These are phyloP conservation scores for Bambusicola thoracicus DNA, from an alignment of 2,113 vertebrate species.

Conservation along the genomic window DNA sequence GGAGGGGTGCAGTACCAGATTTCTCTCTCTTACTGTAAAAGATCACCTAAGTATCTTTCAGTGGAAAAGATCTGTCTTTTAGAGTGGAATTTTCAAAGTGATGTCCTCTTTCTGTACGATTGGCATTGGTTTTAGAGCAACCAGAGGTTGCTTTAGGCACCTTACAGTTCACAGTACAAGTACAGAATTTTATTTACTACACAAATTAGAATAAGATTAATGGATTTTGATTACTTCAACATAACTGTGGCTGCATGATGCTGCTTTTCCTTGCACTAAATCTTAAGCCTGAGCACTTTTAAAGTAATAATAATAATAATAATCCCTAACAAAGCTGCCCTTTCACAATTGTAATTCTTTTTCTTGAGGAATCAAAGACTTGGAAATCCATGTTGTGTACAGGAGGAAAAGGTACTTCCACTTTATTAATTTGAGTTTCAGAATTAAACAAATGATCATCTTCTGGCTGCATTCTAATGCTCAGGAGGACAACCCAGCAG, in stretches of 20 bases:
- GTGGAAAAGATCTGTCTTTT: neutral
- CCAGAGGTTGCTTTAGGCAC: neutral
- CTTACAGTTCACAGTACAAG: neutral
- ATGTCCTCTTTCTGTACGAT: neutral
- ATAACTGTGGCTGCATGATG: neutral
- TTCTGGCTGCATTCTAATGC: neutral
- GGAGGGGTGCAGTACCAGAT: accelerated
- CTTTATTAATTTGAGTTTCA: neutral
- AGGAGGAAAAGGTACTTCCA: neutral
- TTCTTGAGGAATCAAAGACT: neutral
- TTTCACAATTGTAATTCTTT: neutral
- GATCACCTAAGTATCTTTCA: neutral
- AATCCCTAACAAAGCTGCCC: neutral
- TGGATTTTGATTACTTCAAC: neutral
- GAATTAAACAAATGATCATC: neutral
- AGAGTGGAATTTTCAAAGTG: neutral
- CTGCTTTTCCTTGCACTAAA: neutral
- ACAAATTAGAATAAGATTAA: neutral
- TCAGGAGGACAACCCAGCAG: neutral
- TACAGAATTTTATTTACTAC: neutral
- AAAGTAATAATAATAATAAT: neutral
- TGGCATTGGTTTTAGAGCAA: neutral
- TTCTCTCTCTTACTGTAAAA: neutral
- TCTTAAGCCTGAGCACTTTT: neutral
- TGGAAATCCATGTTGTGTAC: neutral